These are phyloP conservation scores for Drosophila orena DNA, from an alignment of 1,140 invertebrate genomes.

Conservation along the genomic window DNA sequence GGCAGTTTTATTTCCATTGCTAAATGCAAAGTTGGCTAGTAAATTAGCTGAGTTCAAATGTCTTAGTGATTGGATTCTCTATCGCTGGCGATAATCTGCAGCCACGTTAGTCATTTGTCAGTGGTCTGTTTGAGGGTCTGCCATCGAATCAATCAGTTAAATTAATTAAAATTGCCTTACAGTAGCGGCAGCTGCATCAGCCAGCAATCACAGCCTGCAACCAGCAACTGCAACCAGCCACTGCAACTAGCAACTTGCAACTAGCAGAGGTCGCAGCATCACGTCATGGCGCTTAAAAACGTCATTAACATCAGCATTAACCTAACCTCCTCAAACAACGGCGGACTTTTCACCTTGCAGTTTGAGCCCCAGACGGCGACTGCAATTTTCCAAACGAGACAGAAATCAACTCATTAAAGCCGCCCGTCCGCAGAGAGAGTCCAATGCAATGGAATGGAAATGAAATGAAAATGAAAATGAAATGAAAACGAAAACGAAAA, in stretches of 20 bases:
- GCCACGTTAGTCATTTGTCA: conserved; percentile 38
- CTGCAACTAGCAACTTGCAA: conserved; percentile 5
- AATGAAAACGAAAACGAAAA: conserved; percentile 38
- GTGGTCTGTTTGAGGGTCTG: conserved; percentile 5
- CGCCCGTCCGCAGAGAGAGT: conserved; percentile 37
- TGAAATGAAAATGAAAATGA: conserved; percentile 36
- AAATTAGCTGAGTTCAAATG: background rate
- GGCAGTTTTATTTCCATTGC: no score
- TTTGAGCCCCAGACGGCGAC: conserved; percentile 11
- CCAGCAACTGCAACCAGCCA: conserved; percentile 12
- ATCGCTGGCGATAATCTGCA: conserved; percentile 15
- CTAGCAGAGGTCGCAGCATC: conserved; percentile 31
- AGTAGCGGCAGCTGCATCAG: conserved; percentile 15
- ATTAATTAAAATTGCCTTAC: conserved; percentile 40
- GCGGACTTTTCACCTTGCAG: conserved; percentile 70
- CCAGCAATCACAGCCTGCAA: conserved; percentile 21
- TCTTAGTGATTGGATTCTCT: conserved; percentile 13
- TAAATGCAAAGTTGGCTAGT: no score
- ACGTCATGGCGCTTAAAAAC: conserved; percentile 73
- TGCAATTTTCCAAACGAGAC: conserved; percentile 48
- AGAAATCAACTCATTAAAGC: conserved; percentile 53
- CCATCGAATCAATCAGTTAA: conserved; percentile 15
- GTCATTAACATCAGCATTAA: conserved; percentile 74
- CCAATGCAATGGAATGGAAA: conserved; percentile 46
- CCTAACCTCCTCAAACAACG: conserved; percentile 64